Evolutionary conservation across 2,888 invertebrate genomes (phyloP).

Genomic region (Malachius bipustulatus): DNA sequence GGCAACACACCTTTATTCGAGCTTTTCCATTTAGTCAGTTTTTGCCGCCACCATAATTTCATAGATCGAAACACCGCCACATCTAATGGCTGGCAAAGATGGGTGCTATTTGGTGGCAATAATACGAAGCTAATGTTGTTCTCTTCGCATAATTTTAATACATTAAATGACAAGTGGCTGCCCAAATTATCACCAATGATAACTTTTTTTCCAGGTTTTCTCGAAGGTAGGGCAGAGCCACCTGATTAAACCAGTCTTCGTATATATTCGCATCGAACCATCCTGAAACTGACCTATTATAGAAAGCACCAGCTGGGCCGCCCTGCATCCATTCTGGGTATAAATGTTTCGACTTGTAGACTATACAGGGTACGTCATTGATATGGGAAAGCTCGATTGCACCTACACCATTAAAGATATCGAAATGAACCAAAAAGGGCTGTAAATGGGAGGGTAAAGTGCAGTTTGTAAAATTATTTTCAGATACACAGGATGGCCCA

Average conservation of each 20-base stretch:
- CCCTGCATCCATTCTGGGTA: constrained; percentile 24
- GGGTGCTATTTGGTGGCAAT: constrained; percentile 23
- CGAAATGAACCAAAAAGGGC: no score
- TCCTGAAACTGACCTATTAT: constrained; percentile 23
- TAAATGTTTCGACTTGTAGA: constrained; percentile 24
- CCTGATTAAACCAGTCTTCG: constrained; percentile 18
- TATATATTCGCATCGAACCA: constrained; percentile 24
- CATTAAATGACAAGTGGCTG: constrained; percentile 18
- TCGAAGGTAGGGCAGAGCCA: constrained; percentile 19
- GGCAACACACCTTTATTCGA: background rate
- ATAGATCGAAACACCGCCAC: constrained; percentile 19
- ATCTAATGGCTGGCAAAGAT: constrained; percentile 23
- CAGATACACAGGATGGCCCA: no score
- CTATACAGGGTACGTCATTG: constrained; percentile 24
- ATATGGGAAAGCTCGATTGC: no score
- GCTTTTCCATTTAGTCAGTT: constrained; percentile 7
- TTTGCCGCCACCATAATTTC: constrained; percentile 17
- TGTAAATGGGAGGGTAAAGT: no score
- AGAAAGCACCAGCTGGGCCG: constrained; percentile 23
- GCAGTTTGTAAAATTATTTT: no score
- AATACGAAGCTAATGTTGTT: constrained; percentile 22
- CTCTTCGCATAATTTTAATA: constrained; percentile 22
- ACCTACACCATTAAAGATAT: no score
- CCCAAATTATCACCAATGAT: no score
- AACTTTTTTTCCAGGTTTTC: constrained; percentile 18